Conservation (phyloP, 2,888 invertebrate species). For the Trimorus sp. region DNA sequence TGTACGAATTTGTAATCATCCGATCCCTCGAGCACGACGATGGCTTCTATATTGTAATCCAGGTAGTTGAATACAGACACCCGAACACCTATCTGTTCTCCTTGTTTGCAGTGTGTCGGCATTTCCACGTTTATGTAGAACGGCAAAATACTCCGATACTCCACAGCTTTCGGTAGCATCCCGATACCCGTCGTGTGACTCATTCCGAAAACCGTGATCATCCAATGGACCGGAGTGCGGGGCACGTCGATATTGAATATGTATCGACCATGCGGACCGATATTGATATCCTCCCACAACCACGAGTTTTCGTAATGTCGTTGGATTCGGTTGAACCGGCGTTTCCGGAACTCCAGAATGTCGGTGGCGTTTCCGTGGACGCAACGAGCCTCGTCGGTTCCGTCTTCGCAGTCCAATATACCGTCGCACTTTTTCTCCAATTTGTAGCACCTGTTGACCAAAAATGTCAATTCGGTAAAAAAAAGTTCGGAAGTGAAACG, state of each 20-base stretch:
- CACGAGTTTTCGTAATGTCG: constrained; percentile 97
- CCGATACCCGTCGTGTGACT: constrained; percentile 94
- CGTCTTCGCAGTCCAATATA: constrained; percentile 89
- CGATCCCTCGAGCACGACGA: constrained; percentile 92
- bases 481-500: too few relatives aligned
- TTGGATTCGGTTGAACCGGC: constrained; percentile 93
- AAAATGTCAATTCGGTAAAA: neutral
- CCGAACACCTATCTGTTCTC: constrained; percentile 96
- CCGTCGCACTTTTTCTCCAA: constrained; percentile 90
- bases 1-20: constrained; percentile 95
- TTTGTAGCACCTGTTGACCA: constrained; percentile 86
- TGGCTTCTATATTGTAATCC: constrained; percentile 91
- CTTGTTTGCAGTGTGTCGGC: constrained; percentile 91
- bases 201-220: constrained; percentile 95
- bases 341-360: constrained; percentile 88
- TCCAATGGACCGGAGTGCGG: constrained; percentile 93
- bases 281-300: constrained; percentile 97
- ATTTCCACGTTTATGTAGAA: constrained; percentile 98
- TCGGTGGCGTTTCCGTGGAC: constrained; percentile 86
- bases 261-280: constrained; percentile 94
- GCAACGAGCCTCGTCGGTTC: constrained; percentile 93
- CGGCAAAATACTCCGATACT: constrained; percentile 94
- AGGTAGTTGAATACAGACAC: constrained; percentile 98
- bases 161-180: constrained; percentile 90
- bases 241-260: constrained; percentile 95